Base-by-base conservation (phyloP, 1,140 invertebrate genomes). In the Heliothis subflexa region DNA sequence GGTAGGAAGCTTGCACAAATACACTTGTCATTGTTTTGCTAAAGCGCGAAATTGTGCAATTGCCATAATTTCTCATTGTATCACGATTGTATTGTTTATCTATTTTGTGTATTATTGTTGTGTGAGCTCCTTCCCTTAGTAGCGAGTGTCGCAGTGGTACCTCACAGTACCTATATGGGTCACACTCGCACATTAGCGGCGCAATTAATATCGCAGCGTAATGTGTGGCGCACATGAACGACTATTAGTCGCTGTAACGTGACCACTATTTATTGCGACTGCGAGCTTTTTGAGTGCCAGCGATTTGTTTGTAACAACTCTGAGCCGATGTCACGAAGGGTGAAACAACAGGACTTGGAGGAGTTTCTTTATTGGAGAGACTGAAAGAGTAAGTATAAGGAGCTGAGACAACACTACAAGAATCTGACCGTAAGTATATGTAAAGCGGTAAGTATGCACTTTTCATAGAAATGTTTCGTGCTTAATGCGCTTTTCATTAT, bases 181-280 rank as follows among this genome's bases (percentile, higher is more conserved):
- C 59, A 40, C 59, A 33, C 64, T 25, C 18, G 18, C 18, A 45
- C 45, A 61, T 61, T 74, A 61, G 54, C 33, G 13, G 0, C 33
- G 50, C 59, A 62, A 75, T 64, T 75, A 62, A 52, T 25, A 62
- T 11, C 45, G 21, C 33, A 59, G 62, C 70, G 77, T 81, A 83
- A 81, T 83, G 72, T 70, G 73, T 68, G 77, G 52, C 52, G 70
- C 62, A 21, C 78, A 61, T 64, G 68, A 76, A 71, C 55, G n/a
- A 73, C 13, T 76, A 81, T 81, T 75, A 83, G 25, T 79, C 72
- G 79, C 50, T 79, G 45, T 18, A n/a, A 57, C 28, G 14, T 62
- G 70, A 68, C 50, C n/a, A 40, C 47, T 54, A 78, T 77, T 83
- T 73, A 80, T 80, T 80, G 79, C 77, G 13, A 57, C 33, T 33